A percentile compares a stretch with the other conserved stretches of the same genome.
These are phyloP conservation scores for Psittacus erithacus DNA, from an alignment of 2,113 vertebrate genomes.

Conservation along the genomic window DNA sequence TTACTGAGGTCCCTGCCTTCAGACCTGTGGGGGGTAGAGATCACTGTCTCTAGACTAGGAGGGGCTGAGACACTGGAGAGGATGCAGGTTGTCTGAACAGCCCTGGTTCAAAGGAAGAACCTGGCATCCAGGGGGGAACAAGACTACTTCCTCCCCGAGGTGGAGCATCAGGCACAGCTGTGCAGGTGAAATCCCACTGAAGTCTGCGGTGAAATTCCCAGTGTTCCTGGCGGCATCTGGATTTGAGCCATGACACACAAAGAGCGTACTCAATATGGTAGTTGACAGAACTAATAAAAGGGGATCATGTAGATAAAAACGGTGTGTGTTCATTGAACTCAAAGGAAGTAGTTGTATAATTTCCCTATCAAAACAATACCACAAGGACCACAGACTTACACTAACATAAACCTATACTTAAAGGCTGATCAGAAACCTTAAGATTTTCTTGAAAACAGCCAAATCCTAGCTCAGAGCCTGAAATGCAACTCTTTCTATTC, in stretches of 20 bases:
- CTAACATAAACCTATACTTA: not conserved
- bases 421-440: not conserved
- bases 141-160: not conserved
- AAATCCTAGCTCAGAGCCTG: not conserved
- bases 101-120: not conserved
- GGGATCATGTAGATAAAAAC: not conserved
- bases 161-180: constrained; percentile 36
- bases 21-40: not conserved
- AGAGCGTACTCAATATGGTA: not conserved
- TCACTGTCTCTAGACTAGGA: not conserved
- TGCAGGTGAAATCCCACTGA: constrained; percentile 19
- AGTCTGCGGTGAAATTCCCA: not conserved
- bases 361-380: not conserved
- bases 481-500: not conserved
- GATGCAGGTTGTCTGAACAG: not conserved
- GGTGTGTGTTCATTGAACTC: not conserved
- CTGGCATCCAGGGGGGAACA: not conserved
- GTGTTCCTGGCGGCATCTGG: not conserved
- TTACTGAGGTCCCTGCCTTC: not conserved
- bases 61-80: not conserved
- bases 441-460: not conserved
- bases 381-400: not conserved
- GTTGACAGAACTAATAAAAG: constrained; percentile 51
- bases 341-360: not conserved
- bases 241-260: constrained; percentile 39